phyloP scores from a whole-genome alignment of 2,113 vertebrate species.

The Alectura lathami region DNA sequence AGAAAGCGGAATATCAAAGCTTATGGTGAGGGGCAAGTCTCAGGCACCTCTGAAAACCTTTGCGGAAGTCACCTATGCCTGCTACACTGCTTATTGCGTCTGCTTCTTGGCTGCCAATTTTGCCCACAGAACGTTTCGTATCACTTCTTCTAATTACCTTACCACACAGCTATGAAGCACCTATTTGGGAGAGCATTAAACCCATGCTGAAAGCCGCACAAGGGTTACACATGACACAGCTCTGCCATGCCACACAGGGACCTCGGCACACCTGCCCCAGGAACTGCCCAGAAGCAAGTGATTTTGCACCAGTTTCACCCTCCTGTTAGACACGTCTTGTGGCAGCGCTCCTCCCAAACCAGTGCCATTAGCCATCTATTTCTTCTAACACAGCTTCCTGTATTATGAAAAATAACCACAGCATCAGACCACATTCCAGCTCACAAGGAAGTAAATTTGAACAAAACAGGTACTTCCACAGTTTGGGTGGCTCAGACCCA shows the following conservation, averaged over 20 bases:
- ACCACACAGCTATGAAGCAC: not conserved
- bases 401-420: not conserved
- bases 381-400: not conserved
- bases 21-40: not conserved
- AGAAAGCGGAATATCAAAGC: not conserved
- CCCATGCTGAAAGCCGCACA: rapidly evolving
- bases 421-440: not conserved
- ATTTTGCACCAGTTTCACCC: not conserved
- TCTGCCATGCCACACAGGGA: not conserved
- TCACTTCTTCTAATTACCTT: not conserved
- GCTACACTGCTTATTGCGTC: too few species aligned
- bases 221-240: not conserved
- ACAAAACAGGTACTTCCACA: not conserved
- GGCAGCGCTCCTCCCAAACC: rapidly evolving
- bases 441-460: not conserved
- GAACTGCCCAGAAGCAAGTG: not conserved
- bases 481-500: not conserved
- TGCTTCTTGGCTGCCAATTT: not conserved
- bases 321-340: not conserved
- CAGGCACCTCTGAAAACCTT: not conserved
- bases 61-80: rapidly evolving
- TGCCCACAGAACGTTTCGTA: not conserved
- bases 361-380: not conserved
- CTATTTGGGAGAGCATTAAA: not conserved
- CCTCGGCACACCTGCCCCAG: not conserved